Base-by-base conservation (phyloP, 2,888 invertebrate genomes). In the Amphipyra tragopoginis region DNA sequence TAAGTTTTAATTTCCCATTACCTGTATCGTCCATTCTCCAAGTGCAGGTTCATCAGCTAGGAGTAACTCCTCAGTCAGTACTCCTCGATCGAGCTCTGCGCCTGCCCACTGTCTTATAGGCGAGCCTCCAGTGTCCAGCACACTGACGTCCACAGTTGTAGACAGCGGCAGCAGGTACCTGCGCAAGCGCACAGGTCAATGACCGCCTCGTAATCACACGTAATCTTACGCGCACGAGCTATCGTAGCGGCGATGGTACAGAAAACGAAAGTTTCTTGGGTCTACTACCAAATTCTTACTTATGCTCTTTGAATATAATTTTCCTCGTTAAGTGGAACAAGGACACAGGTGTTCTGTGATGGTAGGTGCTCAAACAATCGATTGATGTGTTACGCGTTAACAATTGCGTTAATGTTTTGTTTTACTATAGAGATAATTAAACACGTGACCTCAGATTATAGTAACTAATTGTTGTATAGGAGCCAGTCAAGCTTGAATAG, bases 1-100 rank as follows among this genome's bases (percentile, higher is more conserved):
- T 21, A 21, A 21, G 21, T 21, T 21, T 2, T 21, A 21, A 21
- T 21, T 21, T 21, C 1, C 26, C 36, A n/a, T 54, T 80, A 89
- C 96, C 68, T 97, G 96, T 74, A 99, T 97, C 59, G 96, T 97
- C 99, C 99, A 99, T 85, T 97, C 96, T 29, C 99, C 99, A 21
- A 98, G 94, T 14, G 98, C 97, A 0, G 98, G 98, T 70, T 97
- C 97, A 53, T 97, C 96, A 29, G 98, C 98, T 5, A 99, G 91
- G 64, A 96, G 95, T 21, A 99, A 88, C 79, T 98, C 97, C 2
- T 96, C 96, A 1, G 96, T 96, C 81, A 97, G 97, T 0, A 98
- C 96, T 10, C 98, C 98, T 65, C 96, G 95, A 10, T 95, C 96
- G 39, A 97, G 92, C 48, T 96, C 90, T 0, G 96, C 96, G 15